Evolutionary conservation across 2,113 vertebrate genomes (phyloP).

Genomic region (Hippopotamus amphibius): DNA sequence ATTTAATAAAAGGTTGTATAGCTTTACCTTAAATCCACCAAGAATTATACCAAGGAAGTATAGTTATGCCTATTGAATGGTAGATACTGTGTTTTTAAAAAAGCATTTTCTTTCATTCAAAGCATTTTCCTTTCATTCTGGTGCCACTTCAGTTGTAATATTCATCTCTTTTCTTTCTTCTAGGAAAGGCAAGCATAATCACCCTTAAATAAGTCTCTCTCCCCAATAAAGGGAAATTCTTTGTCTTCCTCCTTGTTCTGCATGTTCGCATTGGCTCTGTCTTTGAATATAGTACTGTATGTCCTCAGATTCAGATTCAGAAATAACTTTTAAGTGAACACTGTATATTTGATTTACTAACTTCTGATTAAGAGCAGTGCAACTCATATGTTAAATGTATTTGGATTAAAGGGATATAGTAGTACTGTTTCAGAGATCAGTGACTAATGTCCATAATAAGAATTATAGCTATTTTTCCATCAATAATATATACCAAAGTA

Average conservation of each 20-base stretch:
- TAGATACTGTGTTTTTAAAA: not conserved
- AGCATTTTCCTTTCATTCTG: not conserved
- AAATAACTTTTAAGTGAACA: conserved; percentile 32
- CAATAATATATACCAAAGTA: not conserved
- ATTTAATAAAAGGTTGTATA: not conserved
- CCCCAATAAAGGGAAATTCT: not conserved
- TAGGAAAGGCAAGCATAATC: not conserved
- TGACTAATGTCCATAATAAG: not conserved
- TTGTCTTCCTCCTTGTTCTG: not conserved
- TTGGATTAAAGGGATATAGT: conserved; percentile 43
- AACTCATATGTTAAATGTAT: not conserved
- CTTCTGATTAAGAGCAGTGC: not conserved
- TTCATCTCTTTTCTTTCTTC: not conserved
- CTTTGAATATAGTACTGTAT: not conserved
- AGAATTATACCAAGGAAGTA: conserved; percentile 5
- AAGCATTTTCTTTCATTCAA: not conserved
- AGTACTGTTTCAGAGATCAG: conserved; percentile 50
- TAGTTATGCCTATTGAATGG: not conserved
- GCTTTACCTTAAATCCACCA: not conserved
- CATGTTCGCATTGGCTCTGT: not conserved
- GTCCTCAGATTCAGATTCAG: not conserved
- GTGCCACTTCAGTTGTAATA: not conserved
- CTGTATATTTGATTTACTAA: not conserved
- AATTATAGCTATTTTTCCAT: not conserved
- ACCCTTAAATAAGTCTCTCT: not conserved